phyloP scores from a whole-genome alignment of 2,888 invertebrate genomes.

The Euplexia lucipara region DNA sequence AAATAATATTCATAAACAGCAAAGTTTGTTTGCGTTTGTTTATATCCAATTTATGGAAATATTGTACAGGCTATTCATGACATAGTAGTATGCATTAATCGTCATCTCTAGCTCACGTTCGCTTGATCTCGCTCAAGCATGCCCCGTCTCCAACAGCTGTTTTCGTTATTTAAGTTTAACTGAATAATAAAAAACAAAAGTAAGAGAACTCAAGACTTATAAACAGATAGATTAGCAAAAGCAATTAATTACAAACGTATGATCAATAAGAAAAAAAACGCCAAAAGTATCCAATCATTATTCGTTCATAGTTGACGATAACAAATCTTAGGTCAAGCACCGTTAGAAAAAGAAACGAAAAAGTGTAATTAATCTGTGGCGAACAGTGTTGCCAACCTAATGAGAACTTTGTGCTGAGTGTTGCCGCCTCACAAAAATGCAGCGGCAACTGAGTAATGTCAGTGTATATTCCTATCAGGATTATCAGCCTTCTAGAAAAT shows the following conservation, averaged over 20 bases:
- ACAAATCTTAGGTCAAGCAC: not conserved
- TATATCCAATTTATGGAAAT: too few species aligned
- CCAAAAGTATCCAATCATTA: slow-evolving; percentile 30
- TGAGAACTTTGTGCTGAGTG: slow-evolving; percentile 67
- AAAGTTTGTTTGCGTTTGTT: too few species aligned
- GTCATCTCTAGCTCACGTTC: too few species aligned
- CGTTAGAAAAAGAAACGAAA: slow-evolving; percentile 26
- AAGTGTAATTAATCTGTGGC: slow-evolving; percentile 54
- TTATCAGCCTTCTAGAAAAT: slow-evolving; percentile 85
- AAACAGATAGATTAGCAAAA: too few species aligned
- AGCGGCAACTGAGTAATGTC: slow-evolving; percentile 88
- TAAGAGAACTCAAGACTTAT: too few species aligned
- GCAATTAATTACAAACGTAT: not conserved
- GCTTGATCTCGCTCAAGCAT: too few species aligned
- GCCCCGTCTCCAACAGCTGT: too few species aligned
- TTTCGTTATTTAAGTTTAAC: too few species aligned
- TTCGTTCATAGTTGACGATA: slow-evolving; percentile 16
- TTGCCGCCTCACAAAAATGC: slow-evolving; percentile 76
- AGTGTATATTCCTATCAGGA: slow-evolving; percentile 87
- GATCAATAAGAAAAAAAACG: not conserved
- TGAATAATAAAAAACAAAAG: too few species aligned
- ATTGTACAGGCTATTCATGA: too few species aligned
- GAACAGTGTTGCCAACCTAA: slow-evolving; percentile 65
- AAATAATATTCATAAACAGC: too few species aligned
- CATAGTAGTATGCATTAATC: too few species aligned